phyloP scores from a whole-genome alignment of 2,113 vertebrate species.

The Syrmaticus mikado region DNA sequence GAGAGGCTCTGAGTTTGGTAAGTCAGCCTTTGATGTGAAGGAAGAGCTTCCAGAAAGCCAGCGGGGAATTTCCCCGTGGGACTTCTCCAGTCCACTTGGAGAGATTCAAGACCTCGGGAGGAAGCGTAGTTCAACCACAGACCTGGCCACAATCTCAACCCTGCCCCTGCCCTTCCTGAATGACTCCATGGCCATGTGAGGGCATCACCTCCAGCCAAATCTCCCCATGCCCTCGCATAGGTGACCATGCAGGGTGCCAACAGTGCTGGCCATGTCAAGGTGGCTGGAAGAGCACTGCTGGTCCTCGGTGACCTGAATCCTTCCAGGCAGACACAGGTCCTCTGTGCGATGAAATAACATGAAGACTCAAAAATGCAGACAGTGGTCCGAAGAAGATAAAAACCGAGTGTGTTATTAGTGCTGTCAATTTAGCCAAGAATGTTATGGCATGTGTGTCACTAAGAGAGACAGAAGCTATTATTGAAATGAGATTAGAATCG shows the following conservation, averaged over 20 bases:
- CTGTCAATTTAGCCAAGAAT: constrained; percentile 77
- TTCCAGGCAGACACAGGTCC: not conserved
- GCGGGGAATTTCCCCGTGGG: constrained; percentile 43
- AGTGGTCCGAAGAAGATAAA: constrained; percentile 70
- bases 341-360: not conserved
- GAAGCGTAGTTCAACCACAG: constrained; percentile 41
- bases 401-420: constrained; percentile 72
- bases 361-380: not conserved
- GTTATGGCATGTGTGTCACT: constrained; percentile 76
- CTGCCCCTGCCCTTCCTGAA: not conserved
- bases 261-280: not conserved
- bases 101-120: not conserved
- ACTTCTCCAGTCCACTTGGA: not conserved
- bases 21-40: constrained; percentile 4
- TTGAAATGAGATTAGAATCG: constrained; percentile 80
- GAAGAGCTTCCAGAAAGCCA: constrained; percentile 26
- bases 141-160: not conserved
- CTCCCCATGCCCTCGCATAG: not conserved
- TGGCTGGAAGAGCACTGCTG: not conserved
- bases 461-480: constrained; percentile 83
- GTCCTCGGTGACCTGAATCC: not conserved
- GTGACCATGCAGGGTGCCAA: not conserved
- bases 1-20: not conserved
- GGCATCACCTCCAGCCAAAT: not conserved
- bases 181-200: not conserved